Percentiles rank a stretch among this genome's conserved stretches.
Evolutionary conservation across 1,140 invertebrate species (phyloP).

Genomic region (Papilio glaucus): DNA sequence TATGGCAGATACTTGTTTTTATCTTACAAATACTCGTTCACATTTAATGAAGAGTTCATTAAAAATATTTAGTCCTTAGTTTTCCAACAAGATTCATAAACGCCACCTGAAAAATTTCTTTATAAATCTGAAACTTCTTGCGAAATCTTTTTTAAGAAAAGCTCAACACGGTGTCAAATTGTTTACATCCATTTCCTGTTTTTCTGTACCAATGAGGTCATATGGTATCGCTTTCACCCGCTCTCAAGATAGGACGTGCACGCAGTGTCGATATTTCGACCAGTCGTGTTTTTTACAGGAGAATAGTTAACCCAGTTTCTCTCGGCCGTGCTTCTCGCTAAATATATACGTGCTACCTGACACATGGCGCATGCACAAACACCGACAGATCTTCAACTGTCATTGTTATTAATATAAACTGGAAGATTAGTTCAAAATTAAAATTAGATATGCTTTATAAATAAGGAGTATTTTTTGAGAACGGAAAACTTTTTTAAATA

Average conservation of each 20-base stretch:
- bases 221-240: constrained; percentile 66
- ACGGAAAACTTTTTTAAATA: too few species aligned
- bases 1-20: too few species aligned
- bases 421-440: constrained; percentile 16
- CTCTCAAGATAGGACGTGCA: constrained; percentile 63
- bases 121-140: too few species aligned
- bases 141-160: constrained; percentile 27
- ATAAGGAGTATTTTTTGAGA: neutral
- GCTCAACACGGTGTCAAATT: constrained; percentile 25
- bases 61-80: neutral
- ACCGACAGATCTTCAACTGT: constrained; percentile 42
- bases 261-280: constrained; percentile 68
- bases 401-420: constrained; percentile 45
- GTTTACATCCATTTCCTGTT: constrained; percentile 62
- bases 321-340: constrained; percentile 62
- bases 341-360: constrained; percentile 71
- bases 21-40: too few species aligned
- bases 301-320: constrained; percentile 80
- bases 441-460: constrained; percentile 4
- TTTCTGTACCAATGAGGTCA: constrained; percentile 66
- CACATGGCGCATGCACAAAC: constrained; percentile 56
- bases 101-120: constrained; percentile 16
- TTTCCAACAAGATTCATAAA: constrained; percentile 16
- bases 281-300: constrained; percentile 69
- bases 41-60: neutral